Base-by-base conservation (phyloP, 2,113 vertebrate species). In the Etia nguti region DNA sequence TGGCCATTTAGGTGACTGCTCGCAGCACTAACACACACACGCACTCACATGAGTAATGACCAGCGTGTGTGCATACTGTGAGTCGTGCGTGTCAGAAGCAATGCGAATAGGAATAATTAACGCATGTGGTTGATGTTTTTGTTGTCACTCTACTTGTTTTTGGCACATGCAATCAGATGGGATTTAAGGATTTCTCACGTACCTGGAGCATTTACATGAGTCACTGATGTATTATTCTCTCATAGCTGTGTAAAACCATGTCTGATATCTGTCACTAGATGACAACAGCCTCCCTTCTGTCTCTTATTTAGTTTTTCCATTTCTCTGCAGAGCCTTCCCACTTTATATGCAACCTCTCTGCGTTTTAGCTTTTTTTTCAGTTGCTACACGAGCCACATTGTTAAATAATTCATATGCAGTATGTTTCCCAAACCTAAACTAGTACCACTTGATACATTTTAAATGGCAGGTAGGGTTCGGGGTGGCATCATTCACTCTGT, bases 381-480 rank as follows among this genome's bases (percentile, higher is more conserved):
- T 50, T 20, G 24, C 68, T 84, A 56, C 62, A 43, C 12, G 4
- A 75, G 57, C 65, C 75, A 38, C 54, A 24, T 46, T 82, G 79
- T 83, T 89, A 90, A 92, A 90, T 93, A 88, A 93, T 92, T 90
- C 82, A 89, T 62, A 75, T 84, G 18, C 36, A 79, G 57, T 60
- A 79, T 75, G 18, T 77, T 83, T 46, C 41, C 43, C 12, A 65
- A 91, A 79, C 59, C 54, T 86, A 65, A 90, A 91, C 26, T 62
- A 52, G 70, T 57, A 81, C 68, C 34, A 80, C 55, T 59, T 88
- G 52, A 93, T 84, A 10, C 3, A 6, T 89, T 90, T 88, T 92
- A 91, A 94, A 89, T 95, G 88, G 86, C 90, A 93, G 91, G 88
- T 84, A 10, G 73, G 62, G 87, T 87, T 92, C 65, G 56, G 34